A percentile compares a stretch with the other conserved stretches of the same genome.
phyloP scores from a whole-genome alignment of 1,140 invertebrate genomes.

The Solen grandis region DNA sequence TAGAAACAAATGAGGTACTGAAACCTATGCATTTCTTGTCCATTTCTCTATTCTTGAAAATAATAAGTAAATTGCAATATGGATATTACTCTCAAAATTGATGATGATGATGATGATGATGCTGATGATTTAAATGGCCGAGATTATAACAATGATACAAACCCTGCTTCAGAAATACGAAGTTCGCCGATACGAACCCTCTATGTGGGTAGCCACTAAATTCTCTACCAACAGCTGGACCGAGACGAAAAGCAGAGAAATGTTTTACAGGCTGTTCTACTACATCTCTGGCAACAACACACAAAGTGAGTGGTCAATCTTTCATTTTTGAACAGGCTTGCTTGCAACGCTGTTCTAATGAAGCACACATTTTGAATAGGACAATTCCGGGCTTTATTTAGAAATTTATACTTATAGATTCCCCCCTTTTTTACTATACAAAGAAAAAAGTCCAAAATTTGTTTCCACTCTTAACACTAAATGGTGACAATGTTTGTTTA shows the following conservation, averaged over 20 bases:
- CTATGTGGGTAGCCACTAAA: conserved; percentile 74
- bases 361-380: too few relatives aligned
- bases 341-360: too few relatives aligned
- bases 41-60: background rate
- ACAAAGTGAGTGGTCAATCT: conserved; percentile 54
- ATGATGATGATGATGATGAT: too few relatives aligned
- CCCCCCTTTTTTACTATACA: too few relatives aligned
- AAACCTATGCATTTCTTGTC: background rate
- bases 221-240: conserved; percentile 62
- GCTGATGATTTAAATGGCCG: background rate
- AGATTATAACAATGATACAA: background rate
- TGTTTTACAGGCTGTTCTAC: conserved; percentile 74
- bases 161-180: conserved; percentile 62
- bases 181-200: conserved; percentile 70
- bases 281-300: conserved; percentile 76
- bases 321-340: conserved; percentile 46
- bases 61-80: background rate
- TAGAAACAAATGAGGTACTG: conserved; percentile 46
- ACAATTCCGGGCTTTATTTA: too few relatives aligned
- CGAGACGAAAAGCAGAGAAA: conserved; percentile 49
- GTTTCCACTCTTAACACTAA: too few relatives aligned
- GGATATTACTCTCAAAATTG: background rate
- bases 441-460: too few relatives aligned
- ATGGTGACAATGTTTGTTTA: too few relatives aligned
- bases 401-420: too few relatives aligned